Conservation (phyloP, 2,888 invertebrate genomes). For the Dynastes hyllus region DNA sequence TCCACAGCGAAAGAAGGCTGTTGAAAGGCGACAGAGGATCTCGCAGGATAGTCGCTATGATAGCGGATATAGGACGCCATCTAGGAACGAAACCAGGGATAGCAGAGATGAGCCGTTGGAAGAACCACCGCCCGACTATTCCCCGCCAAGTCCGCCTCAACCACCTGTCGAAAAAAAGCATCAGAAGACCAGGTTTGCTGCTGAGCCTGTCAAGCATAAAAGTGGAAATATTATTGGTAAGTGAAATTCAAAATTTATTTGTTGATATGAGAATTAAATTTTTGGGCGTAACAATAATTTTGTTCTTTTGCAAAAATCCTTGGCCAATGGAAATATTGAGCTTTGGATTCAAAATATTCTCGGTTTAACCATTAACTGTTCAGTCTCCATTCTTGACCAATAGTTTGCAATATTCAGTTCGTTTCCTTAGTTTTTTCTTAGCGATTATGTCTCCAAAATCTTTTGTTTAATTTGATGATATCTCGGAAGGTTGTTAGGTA, state of each 20-base stretch:
- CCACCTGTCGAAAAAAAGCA: slow-evolving; percentile 72
- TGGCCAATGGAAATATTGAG: no score
- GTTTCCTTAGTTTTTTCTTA: no score
- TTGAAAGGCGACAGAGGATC: slow-evolving; percentile 74
- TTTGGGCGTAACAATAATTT: no score
- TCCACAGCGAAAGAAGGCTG: slow-evolving; percentile 78
- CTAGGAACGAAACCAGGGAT: slow-evolving; percentile 71
- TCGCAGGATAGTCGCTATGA: slow-evolving; percentile 73
- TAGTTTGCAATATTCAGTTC: no score
- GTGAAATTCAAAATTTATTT: slow-evolving; percentile 1
- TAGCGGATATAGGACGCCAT: slow-evolving; percentile 75
- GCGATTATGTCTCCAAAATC: no score
- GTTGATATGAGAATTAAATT: no score
- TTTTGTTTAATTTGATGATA: no score
- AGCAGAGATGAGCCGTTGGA: slow-evolving; percentile 71
- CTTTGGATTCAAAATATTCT: no score
- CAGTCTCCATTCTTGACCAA: no score
- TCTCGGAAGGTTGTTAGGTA: no score
- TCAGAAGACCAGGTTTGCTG: slow-evolving; percentile 83
- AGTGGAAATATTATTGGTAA: slow-evolving; percentile 70
- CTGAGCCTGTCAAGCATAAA: slow-evolving; percentile 68
- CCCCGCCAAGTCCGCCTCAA: slow-evolving; percentile 74
- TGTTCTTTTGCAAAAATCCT: no score
- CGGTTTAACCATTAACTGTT: no score
- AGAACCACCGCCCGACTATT: slow-evolving; percentile 83